Conservation (phyloP, 2,888 invertebrate species). For the Lycophotia porphyrea region DNA sequence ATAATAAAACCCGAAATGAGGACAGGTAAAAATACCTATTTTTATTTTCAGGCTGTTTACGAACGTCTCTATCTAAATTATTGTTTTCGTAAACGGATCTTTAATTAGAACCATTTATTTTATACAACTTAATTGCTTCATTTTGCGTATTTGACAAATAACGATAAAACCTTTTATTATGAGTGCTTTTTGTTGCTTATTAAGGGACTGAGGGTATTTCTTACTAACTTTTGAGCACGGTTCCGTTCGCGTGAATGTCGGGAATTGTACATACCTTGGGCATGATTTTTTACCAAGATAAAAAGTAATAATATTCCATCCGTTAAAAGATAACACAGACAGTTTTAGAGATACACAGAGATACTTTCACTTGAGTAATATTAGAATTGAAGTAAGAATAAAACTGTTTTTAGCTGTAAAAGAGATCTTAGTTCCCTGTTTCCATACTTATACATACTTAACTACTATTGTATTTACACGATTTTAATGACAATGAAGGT, state of each 20-base stretch:
- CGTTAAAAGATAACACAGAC: background rate
- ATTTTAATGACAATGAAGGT: background rate
- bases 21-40: constrained; percentile 8
- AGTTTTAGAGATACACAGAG: background rate
- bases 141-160: constrained; percentile 32
- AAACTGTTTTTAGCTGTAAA: background rate
- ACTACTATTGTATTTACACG: background rate
- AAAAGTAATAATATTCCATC: background rate
- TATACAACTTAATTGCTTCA: constrained; percentile 34
- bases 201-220: background rate
- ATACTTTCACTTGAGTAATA: background rate
- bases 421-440: background rate
- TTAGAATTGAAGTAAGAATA: background rate
- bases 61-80: constrained; percentile 20
- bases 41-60: constrained; percentile 19
- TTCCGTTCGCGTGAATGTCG: background rate
- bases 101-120: constrained; percentile 55
- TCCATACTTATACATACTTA: background rate
- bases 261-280: background rate
- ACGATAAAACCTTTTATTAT: constrained; percentile 21
- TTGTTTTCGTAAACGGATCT: constrained; percentile 38
- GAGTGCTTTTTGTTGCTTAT: constrained; percentile 13
- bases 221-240: background rate
- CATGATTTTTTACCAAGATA: background rate
- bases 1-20: constrained; percentile 5